Evolutionary conservation across 2,888 invertebrate genomes (phyloP), one percentile per base, ranked within the genome.

Genomic region (Eurytoma californica): DNA sequence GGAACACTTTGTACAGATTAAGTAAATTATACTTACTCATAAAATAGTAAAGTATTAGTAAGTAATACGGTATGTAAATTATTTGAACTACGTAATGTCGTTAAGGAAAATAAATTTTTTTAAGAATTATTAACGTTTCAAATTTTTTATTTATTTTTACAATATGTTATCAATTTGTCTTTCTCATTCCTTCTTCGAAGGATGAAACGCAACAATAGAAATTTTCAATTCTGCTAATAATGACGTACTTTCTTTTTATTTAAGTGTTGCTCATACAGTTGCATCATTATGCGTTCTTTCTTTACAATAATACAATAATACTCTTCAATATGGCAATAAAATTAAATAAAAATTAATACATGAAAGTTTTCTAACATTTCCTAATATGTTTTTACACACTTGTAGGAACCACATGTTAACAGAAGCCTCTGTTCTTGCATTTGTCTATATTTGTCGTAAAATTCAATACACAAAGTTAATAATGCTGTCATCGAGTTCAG

Each of bases 331-430:
- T 14, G 57, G 49, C 63, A 73, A 61, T 69, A 69, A 9, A 57
- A 77, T 77, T 77, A 75, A 75, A 78, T 57, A 72, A 16, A 72
- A 78, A 65, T 77, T 65, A 77, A 74, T 73, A 74, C 20, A 80
- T 4, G 70, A 49, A 74, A 61, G 67, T 57, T 72, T 47, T 61
- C 79, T 81, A 81, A 49, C 77, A 63, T 78, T 72, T 75, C 65
- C 60, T 78, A 78, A 72, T 70, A 72, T 75, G 14, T 75, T 78
- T 79, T 74, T 72, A 72, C 69, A 74, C 58, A 73, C 51, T 77
- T 60, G 28, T 80, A 81, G 79, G 79, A 81, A 81, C 79, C 79
- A 80, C 73, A 51, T 74, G 72, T 79, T 77, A 79, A 81, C 77
- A 79, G 24, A 79, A 79, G 77, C 51, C 28, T 79, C 68, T 77